Evolutionary conservation across 2,797 vertebrate genomes (phyloP).

Genomic region (Thripadectes ignobilis): DNA sequence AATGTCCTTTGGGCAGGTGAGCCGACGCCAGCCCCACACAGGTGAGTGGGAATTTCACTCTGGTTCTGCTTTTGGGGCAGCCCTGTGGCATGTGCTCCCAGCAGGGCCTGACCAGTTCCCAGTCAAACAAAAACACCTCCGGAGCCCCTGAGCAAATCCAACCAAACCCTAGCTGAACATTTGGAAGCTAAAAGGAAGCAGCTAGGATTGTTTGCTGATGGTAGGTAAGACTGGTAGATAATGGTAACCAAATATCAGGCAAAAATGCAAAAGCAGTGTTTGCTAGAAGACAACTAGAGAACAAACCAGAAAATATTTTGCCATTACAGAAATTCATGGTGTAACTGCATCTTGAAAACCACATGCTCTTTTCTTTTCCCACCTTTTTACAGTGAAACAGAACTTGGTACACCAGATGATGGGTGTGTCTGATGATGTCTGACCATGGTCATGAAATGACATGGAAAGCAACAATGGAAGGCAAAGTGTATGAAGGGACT

Average conservation of each 20-base stretch:
- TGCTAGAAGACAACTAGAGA: background rate
- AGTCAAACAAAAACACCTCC: background rate
- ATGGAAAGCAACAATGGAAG: background rate
- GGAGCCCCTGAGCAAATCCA: background rate
- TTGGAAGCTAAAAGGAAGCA: background rate
- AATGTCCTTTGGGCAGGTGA: accelerated
- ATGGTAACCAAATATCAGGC: background rate
- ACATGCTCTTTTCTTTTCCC: background rate
- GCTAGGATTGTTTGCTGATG: background rate
- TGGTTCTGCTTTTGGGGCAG: background rate
- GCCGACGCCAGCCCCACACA: accelerated
- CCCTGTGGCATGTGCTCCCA: background rate
- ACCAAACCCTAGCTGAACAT: background rate
- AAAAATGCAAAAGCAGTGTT: background rate
- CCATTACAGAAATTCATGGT: background rate
- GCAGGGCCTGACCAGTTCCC: background rate
- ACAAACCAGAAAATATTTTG: background rate
- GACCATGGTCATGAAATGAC: background rate
- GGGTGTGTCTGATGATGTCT: background rate
- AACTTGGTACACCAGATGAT: background rate
- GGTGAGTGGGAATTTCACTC: background rate
- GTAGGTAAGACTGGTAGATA: background rate
- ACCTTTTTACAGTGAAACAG: background rate
- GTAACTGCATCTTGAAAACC: background rate
- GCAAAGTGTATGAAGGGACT: background rate